These are phyloP conservation scores for Zelostemma sp. DNA, from an alignment of 1,140 invertebrate species.

Conservation along the genomic window DNA sequence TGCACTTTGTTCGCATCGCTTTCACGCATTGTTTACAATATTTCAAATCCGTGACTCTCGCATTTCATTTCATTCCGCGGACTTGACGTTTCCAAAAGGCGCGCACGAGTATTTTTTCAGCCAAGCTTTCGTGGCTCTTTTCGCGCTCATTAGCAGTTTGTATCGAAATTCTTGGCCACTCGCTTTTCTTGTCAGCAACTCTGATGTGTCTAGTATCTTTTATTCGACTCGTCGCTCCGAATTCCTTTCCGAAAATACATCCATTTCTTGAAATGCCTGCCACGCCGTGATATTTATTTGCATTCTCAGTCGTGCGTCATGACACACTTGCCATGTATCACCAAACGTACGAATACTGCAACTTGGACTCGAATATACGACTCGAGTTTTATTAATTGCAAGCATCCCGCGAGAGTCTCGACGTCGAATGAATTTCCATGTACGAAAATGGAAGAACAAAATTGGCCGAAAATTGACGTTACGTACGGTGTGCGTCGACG, in stretches of 20 bases:
- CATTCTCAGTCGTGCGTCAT: slow-evolving; percentile 24
- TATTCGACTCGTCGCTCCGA: slow-evolving; percentile 35
- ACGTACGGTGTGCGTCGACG: slow-evolving; percentile 30
- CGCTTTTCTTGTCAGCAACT: slow-evolving; percentile 40
- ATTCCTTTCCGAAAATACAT: slow-evolving; percentile 45
- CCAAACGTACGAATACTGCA: neutral
- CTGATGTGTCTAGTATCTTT: slow-evolving; percentile 43
- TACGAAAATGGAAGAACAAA: neutral
- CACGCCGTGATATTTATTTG: slow-evolving; percentile 36
- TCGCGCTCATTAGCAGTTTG: slow-evolving; percentile 50
- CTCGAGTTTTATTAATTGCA: slow-evolving; percentile 12
- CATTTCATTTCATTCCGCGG: too few species aligned
- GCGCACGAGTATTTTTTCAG: too few species aligned
- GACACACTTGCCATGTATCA: slow-evolving; percentile 20
- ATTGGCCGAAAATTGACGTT: too few species aligned
- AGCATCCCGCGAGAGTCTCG: neutral
- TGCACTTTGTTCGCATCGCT: neutral
- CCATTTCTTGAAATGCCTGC: slow-evolving; percentile 36
- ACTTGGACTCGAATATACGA: slow-evolving; percentile 10
- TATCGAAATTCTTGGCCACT: slow-evolving; percentile 42
- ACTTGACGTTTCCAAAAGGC: slow-evolving; percentile 10
- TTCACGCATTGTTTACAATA: neutral
- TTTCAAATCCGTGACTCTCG: too few species aligned
- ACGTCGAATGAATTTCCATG: neutral
- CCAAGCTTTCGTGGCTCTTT: too few species aligned